These are phyloP conservation scores for Echiichthys vipera DNA, from an alignment of 2,797 vertebrate species.

Conservation along the genomic window DNA sequence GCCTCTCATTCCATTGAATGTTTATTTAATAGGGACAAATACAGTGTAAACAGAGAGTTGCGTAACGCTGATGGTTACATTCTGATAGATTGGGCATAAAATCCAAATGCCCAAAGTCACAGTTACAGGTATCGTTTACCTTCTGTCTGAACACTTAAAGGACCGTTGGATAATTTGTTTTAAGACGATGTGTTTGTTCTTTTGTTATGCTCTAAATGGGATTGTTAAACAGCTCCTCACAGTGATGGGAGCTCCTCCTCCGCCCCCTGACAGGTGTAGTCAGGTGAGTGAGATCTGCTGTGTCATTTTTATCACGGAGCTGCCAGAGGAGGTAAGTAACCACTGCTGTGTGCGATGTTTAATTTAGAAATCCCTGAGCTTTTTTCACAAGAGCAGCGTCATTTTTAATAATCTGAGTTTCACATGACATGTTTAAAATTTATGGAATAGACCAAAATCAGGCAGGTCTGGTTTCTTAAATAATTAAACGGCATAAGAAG, in stretches of 20 bases:
- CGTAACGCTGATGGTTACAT: background rate
- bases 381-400: background rate
- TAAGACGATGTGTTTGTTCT: background rate
- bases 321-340: constrained; percentile 54
- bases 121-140: background rate
- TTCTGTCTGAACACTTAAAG: background rate
- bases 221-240: background rate
- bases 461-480: background rate
- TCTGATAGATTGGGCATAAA: too few relatives aligned
- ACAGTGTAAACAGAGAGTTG: too few relatives aligned
- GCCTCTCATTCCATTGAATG: background rate
- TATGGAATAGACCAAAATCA: background rate
- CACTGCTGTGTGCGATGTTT: background rate
- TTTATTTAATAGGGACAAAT: too few relatives aligned
- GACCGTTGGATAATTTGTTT: background rate
- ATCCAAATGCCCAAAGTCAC: background rate
- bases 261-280: constrained; percentile 37
- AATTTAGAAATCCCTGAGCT: background rate
- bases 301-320: constrained; percentile 25
- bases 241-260: constrained; percentile 8
- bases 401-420: background rate
- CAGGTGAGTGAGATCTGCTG: constrained; percentile 11
- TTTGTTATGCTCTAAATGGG: background rate
- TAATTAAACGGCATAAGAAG: background rate
- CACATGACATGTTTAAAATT: background rate